Conservation (phyloP, 2,113 vertebrate genomes). For the Uropsilus gracilis region DNA sequence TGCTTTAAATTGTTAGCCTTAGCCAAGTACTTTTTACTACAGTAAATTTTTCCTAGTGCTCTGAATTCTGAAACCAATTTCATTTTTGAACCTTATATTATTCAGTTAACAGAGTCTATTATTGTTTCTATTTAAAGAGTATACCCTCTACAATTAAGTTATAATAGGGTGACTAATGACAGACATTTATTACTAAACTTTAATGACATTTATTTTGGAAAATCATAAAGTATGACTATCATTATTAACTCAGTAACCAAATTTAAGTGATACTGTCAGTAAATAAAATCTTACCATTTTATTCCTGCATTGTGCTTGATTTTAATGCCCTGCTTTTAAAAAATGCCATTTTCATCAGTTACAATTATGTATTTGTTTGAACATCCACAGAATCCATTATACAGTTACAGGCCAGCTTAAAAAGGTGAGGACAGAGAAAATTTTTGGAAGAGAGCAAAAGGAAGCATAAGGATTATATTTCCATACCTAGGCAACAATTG, state of each 20-base stretch:
- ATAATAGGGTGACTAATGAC: background rate
- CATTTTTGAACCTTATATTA: background rate
- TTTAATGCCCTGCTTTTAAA: background rate
- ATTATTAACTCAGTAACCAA: constrained; percentile 3
- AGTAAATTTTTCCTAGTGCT: background rate
- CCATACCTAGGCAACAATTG: background rate
- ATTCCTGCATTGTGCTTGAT: background rate
- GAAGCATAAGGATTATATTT: background rate
- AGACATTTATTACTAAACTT: background rate
- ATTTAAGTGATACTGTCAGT: background rate
- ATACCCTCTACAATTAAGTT: background rate
- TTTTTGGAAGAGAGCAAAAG: background rate
- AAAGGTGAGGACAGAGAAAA: background rate
- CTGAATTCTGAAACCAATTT: background rate
- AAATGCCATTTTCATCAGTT: background rate
- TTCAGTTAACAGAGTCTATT: background rate
- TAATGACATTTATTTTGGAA: background rate
- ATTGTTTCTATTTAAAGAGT: background rate
- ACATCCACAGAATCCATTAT: background rate
- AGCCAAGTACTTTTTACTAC: background rate
- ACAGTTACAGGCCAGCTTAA: background rate
- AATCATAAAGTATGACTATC: background rate
- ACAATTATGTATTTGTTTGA: background rate
- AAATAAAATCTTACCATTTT: background rate
- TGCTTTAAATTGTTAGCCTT: background rate